Evolutionary conservation across 2,113 vertebrate genomes (phyloP), one percentile per base, ranked within the genome.

Genomic region (Grantiella picta): DNA sequence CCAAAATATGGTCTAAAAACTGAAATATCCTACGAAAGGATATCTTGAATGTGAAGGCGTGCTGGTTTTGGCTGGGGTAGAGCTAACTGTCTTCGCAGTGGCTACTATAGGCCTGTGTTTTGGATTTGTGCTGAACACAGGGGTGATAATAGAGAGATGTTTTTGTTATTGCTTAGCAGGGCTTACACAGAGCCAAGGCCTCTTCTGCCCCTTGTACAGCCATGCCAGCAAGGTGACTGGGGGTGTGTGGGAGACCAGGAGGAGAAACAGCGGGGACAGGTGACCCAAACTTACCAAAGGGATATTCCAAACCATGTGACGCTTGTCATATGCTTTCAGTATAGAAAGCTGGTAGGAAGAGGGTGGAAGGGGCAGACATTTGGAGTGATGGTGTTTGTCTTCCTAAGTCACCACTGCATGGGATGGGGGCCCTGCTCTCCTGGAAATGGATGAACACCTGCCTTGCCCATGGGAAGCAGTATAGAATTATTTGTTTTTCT

Each of bases 201-300:
- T 75, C 54, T 31, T 75, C 29, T 35, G 54, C 24, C 49, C 29
- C 36, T 60, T 0, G 0, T n/a, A 53, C 0, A 2, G 61, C 36
- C 60, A 38, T 9, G 9, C 15, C 53, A 38, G 53, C 13, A 28
- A 45, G 15, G 21, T 12, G 20, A 27, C 11, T 24, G 50, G 9
- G 4, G 11, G 23, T 13, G 42, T 0, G 0, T 29, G 38, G 21
- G 28, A 73, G 59, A 38, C 16, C 22, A 16, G 13, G 24, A 61
- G 29, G 54, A 68, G 24, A 68, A 17, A 35, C 53, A 68, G 38
- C 20, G 40, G 40, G 47, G 45, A 65, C 35, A 72, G 59, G 44
- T 22, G 24, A 54, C 29, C n/a, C 40, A 47, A 61, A 47, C 9
- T 35, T 38, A 60, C 53, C 61, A 47, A 31, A 76, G 29, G 21